These are phyloP conservation scores for Penaeus japonicus DNA, from an alignment of 1,140 invertebrate species.

Conservation along the genomic window DNA sequence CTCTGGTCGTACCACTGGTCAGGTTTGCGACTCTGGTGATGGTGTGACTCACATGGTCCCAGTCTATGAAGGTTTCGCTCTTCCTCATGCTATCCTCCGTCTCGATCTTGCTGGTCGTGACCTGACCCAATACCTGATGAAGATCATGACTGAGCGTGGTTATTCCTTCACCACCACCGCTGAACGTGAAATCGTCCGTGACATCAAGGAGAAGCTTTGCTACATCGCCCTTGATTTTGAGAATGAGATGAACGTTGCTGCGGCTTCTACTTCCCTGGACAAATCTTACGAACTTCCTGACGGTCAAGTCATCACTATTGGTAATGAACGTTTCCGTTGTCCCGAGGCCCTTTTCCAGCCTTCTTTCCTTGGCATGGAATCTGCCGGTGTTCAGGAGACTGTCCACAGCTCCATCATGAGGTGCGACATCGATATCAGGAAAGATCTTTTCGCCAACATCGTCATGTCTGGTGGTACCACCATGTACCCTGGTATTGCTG, in stretches of 20 bases:
- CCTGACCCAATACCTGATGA: too few relatives aligned
- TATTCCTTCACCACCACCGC: too few relatives aligned
- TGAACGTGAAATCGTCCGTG: too few relatives aligned
- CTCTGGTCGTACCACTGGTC: conserved; percentile 90
- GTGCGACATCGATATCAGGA: conserved; percentile 87
- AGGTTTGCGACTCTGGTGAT: conserved; percentile 8
- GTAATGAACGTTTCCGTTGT: conserved; percentile 73
- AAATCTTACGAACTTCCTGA: conserved; percentile 93
- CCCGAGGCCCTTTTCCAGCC: conserved; percentile 65
- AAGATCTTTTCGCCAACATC: conserved; percentile 80
- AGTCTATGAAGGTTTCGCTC: background rate
- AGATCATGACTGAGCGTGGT: too few relatives aligned
- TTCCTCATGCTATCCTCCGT: background rate
- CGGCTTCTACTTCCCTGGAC: conserved; percentile 69
- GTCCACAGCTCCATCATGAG: conserved; percentile 78
- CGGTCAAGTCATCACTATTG: conserved; percentile 76
- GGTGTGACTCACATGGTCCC: background rate
- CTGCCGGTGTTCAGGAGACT: background rate
- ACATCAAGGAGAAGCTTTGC: too few relatives aligned
- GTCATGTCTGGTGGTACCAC: conserved; percentile 80
- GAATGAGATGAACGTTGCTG: too few relatives aligned
- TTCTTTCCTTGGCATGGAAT: conserved; percentile 12
- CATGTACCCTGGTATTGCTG: conserved; percentile 85
- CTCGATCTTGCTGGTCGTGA: background rate
- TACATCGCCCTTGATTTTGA: too few relatives aligned